Percentiles rank a stretch among this genome's conserved stretches.
phyloP scores from a whole-genome alignment of 1,140 invertebrate species.

The Pemphigus obesinymphae region DNA sequence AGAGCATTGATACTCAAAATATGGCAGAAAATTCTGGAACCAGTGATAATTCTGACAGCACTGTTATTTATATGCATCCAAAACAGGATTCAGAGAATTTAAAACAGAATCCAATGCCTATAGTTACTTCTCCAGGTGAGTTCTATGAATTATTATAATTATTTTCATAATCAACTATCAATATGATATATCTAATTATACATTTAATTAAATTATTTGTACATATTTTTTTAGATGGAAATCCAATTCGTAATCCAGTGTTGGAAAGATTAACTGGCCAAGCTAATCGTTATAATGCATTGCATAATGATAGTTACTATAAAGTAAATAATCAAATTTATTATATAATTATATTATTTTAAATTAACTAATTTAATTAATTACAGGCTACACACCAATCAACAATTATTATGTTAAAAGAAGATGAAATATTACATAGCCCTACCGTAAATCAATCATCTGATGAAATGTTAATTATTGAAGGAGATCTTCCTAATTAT shows the following conservation, averaged over 20 bases:
- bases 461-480: slow-evolving; percentile 63
- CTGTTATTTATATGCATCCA: slow-evolving; percentile 60
- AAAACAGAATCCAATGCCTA: not conserved
- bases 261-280: slow-evolving; percentile 76
- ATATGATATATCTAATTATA: not conserved
- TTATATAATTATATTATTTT: not conserved
- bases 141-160: not conserved
- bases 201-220: not conserved
- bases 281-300: slow-evolving; percentile 51
- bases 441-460: slow-evolving; percentile 56
- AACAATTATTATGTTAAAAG: slow-evolving; percentile 52
- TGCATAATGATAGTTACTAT: slow-evolving; percentile 83
- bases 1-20: slow-evolving; percentile 36
- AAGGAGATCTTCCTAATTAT: slow-evolving; percentile 57
- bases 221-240: slow-evolving; percentile 43
- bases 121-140: not conserved
- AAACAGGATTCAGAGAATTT: slow-evolving; percentile 46
- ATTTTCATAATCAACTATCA: not conserved
- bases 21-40: slow-evolving; percentile 52
- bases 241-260: slow-evolving; percentile 64
- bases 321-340: slow-evolving; percentile 47
- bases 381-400: slow-evolving; percentile 58
- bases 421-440: slow-evolving; percentile 49
- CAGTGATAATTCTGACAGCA: slow-evolving; percentile 60
- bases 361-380: not conserved